Percentiles rank a stretch among this genome's conserved stretches.
These are phyloP conservation scores for Drosophila lacertosa DNA, from an alignment of 1,140 invertebrate species.

Conservation along the genomic window DNA sequence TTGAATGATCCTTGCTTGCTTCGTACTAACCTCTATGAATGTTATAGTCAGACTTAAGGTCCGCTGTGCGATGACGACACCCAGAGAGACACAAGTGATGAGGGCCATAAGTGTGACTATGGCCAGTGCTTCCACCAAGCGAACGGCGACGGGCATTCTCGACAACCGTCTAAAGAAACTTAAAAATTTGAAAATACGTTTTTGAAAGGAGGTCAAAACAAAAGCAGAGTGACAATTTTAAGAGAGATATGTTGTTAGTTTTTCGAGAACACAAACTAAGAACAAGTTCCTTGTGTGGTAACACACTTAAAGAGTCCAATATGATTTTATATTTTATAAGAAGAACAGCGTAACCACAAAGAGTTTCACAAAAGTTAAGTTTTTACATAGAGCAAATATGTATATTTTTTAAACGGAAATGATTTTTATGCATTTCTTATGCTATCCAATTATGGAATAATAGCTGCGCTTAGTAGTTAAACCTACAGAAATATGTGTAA, in stretches of 20 bases:
- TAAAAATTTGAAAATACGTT: constrained; percentile 4
- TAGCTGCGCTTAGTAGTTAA: neutral
- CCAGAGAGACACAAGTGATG: constrained; percentile 56
- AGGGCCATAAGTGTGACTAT: constrained; percentile 61
- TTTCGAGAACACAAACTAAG: neutral
- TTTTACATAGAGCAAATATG: too few species aligned
- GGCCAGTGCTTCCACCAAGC: constrained; percentile 53
- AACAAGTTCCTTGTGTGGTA: too few species aligned
- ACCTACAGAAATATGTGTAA: constrained; percentile 1
- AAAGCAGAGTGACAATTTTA: constrained; percentile 5
- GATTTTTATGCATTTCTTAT: neutral
- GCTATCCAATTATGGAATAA: neutral
- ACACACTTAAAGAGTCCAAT: too few species aligned
- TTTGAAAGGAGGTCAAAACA: neutral
- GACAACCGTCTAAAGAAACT: constrained; percentile 1
- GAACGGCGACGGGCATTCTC: constrained; percentile 62
- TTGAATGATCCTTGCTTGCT: neutral
- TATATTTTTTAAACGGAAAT: too few species aligned
- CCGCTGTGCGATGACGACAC: constrained; percentile 52
- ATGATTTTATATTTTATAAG: too few species aligned
- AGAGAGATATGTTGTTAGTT: neutral
- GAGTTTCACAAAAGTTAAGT: too few species aligned
- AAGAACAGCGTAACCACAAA: too few species aligned
- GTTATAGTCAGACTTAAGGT: constrained; percentile 33
- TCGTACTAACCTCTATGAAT: constrained; percentile 48